Base-by-base conservation (phyloP, 2,797 vertebrate species). In the Micropoecilia bifurca region DNA sequence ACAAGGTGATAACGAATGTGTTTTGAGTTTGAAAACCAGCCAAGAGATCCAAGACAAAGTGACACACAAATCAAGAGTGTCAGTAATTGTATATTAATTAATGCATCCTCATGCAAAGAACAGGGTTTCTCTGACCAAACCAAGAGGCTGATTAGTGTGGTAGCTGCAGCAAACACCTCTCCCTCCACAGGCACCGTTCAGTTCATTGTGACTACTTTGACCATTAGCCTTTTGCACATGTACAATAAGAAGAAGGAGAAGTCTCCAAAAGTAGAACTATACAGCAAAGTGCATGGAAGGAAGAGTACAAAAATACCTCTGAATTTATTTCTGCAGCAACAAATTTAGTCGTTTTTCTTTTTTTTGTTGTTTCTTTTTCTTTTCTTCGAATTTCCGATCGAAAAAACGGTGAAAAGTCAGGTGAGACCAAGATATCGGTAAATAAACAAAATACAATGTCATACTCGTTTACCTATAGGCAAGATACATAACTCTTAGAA, bases 261-360 rank as follows among this genome's bases (percentile, higher is more conserved):
- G 90, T 92, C 87, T 93, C 89, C 81, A 89, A 86, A 91, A 92
- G 90, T 90, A 89, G 87, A 93, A 86, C 81, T 93, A 90, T 90
- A 93, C 92, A 93, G 91, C 91, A 94, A 94, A 94, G 92, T 94
- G 93, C 93, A 89, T 89, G 89, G 91, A 94, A 89, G 90, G 84
- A 93, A 92, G 74, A 87, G 91, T 95, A 95, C 59, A 95, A 95
- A 95, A 95, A 95, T 94, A 95, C 88, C 86, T 94, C 93, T 91
- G 89, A 86, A 91, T 85, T 89, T 78, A 89, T 91, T 87, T 93
- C 90, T 92, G 89, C 91, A 91, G 90, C 90, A 93, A 91, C 91
- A 88, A 59, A 4, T 68, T 80, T 77, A 74, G 8, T 2, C 36
- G 78, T 66, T 82, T 78, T 76, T 33, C 0, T 68, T 80, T 53